Percentiles rank a stretch among this genome's conserved stretches.
Conservation (phyloP, 1,140 invertebrate species). For the Pentalonia nigronervosa region DNA sequence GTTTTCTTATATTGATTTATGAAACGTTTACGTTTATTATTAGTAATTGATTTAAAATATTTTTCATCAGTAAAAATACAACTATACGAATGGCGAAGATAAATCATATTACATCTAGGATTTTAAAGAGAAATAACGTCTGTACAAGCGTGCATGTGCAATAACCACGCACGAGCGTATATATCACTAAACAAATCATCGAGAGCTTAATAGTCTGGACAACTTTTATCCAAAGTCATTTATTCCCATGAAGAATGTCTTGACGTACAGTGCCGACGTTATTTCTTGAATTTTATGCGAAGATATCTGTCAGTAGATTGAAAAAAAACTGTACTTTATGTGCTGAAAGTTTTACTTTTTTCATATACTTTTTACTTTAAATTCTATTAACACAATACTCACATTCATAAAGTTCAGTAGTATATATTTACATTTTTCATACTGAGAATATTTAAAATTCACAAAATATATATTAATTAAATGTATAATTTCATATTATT, state of each 20-base stretch:
- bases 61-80: background rate
- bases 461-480: background rate
- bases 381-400: background rate
- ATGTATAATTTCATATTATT: background rate
- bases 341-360: background rate
- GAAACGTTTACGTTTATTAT: background rate
- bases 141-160: background rate
- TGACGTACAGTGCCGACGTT: background rate
- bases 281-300: background rate
- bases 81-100: background rate
- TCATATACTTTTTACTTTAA: no score
- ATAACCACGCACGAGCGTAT: background rate
- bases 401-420: background rate
- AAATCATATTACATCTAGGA: slow-evolving; percentile 18
- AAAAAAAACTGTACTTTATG: background rate
- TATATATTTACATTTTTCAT: background rate
- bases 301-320: background rate
- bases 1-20: background rate
- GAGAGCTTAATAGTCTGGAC: slow-evolving; percentile 8
- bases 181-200: slow-evolving; percentile 23
- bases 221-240: slow-evolving; percentile 31
- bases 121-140: background rate
- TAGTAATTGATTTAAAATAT: background rate
- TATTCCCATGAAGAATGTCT: background rate
- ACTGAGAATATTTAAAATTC: background rate